Evolutionary conservation across 2,888 invertebrate genomes (phyloP), one percentile per base, ranked within the genome.

Genomic region (Ganaspis brasiliensis): DNA sequence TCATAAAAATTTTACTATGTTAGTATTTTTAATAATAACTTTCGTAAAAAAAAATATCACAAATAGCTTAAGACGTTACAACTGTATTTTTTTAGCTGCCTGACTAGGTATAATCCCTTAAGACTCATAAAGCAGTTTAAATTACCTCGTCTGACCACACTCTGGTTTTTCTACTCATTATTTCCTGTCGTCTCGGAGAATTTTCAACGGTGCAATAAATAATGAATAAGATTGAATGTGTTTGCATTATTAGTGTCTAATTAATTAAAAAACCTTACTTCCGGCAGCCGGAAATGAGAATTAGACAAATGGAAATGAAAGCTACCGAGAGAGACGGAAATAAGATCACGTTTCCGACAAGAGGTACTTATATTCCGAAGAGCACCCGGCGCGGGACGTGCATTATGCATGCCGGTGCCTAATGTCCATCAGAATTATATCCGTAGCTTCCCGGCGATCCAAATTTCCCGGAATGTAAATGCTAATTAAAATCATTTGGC

Each of bases 361-460:
- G 67, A 67, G 45, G 45, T 45, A 67, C 67, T 67, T 67, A 67
- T 67, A 67, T 67, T 67, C 67, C 45, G 45, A 67, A 49, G 67
- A 67, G 67, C 67, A 67, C 67, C 67, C 45, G 45, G 67, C 67
- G 67, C 67, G 67, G 45, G 67, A 67, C 67, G 67, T 67, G 67
- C 67, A 67, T 67, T 67, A 67, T 67, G 67, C 67, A 67, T 67
- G 67, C 24, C 40, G 21, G 63, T 40, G 63, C 63, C 63, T 67
- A 45, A 67, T 67, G 67, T 67, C 67, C 67, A 26, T 67, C 67
- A 67, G 67, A 45, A 67, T 67, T 67, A 67, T 67, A 67, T 45
- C 67, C 45, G 40, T 45, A 45, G 45, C 24, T 67, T n/a, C 24
- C 24, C 14, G 67, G 45, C 26, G 67, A 45, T 67, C 45, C 24